Percentiles rank a stretch among this genome's conserved stretches.
Conservation (phyloP, 2,888 invertebrate species). For the Amorpha juglandis region DNA sequence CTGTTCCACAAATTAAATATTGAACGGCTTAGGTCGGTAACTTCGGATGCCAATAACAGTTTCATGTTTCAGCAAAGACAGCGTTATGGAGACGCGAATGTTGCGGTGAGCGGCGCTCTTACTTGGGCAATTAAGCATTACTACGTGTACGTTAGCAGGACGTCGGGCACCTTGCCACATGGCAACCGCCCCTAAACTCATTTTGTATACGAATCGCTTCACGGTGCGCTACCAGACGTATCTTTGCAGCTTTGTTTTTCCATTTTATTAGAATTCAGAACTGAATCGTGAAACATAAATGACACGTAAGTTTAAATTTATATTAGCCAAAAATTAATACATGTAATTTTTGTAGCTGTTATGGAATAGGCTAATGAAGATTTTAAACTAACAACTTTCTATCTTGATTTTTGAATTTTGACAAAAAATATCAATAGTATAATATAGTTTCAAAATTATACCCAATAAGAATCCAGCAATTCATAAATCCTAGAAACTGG, state of each 20-base stretch:
- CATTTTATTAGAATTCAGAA: not conserved
- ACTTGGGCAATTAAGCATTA: slow-evolving; percentile 65
- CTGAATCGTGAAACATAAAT: not conserved
- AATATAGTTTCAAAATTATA: not conserved
- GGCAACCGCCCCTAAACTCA: slow-evolving; percentile 56
- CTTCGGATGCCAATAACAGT: slow-evolving; percentile 43
- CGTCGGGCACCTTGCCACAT: slow-evolving; percentile 72
- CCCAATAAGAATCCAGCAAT: not conserved
- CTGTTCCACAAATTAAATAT: slow-evolving; percentile 19
- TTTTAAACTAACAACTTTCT: not conserved
- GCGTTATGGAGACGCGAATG: slow-evolving; percentile 54
- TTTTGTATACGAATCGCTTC: slow-evolving; percentile 54
- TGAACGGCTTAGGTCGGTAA: slow-evolving; percentile 20
- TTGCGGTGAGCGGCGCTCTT: slow-evolving; percentile 59
- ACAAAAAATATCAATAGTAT: no score
- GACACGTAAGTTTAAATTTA: not conserved
- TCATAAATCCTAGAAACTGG: not conserved
- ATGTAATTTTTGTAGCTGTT: no score
- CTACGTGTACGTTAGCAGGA: slow-evolving; percentile 37
- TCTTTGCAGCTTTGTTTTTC: slow-evolving; percentile 13
- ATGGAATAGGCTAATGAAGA: no score
- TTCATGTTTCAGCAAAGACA: slow-evolving; percentile 53
- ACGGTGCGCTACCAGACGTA: slow-evolving; percentile 1
- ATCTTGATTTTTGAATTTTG: no score
- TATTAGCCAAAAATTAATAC: not conserved